phyloP scores from a whole-genome alignment of 2,888 invertebrate species.

The Caenorhabditis afra region DNA sequence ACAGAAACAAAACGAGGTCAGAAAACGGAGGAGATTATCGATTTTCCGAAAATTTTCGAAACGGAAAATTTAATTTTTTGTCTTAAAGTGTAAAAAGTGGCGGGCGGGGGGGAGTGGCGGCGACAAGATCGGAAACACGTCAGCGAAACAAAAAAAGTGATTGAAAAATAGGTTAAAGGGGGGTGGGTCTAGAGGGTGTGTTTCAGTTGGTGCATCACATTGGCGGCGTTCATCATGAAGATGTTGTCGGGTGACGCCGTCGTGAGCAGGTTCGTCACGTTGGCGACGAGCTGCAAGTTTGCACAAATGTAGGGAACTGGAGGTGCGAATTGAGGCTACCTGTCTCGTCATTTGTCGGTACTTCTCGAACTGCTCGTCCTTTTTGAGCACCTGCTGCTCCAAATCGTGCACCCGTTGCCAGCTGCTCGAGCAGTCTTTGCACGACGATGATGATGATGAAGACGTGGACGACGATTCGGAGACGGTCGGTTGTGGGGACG shows the following conservation, averaged over 20 bases:
- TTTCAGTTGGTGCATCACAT: conserved; percentile 66
- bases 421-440: conserved; percentile 60
- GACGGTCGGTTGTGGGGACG: conserved; percentile 40
- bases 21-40: conserved; percentile 40
- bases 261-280: conserved; percentile 42
- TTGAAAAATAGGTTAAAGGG: too few relatives aligned
- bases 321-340: too few relatives aligned
- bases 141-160: background rate
- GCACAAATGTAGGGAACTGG: conserved; percentile 10
- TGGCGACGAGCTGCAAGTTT: conserved; percentile 50
- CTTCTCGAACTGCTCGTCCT: conserved; percentile 61
- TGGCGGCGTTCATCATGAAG: conserved; percentile 66
- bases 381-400: conserved; percentile 58
- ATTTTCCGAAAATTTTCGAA: background rate
- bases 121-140: conserved; percentile 54
- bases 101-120: background rate
- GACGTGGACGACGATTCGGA: conserved; percentile 29
- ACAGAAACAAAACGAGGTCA: conserved; percentile 46
- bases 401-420: conserved; percentile 60
- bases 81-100: too few relatives aligned
- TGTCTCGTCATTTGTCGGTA: conserved; percentile 60
- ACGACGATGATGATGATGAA: conserved; percentile 45
- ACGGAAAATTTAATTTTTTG: too few relatives aligned
- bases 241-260: conserved; percentile 58
- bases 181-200: conserved; percentile 33